A percentile compares a stretch with the other conserved stretches of the same genome.
Conservation (phyloP, 2,113 vertebrate species). For the Puma concolor region DNA sequence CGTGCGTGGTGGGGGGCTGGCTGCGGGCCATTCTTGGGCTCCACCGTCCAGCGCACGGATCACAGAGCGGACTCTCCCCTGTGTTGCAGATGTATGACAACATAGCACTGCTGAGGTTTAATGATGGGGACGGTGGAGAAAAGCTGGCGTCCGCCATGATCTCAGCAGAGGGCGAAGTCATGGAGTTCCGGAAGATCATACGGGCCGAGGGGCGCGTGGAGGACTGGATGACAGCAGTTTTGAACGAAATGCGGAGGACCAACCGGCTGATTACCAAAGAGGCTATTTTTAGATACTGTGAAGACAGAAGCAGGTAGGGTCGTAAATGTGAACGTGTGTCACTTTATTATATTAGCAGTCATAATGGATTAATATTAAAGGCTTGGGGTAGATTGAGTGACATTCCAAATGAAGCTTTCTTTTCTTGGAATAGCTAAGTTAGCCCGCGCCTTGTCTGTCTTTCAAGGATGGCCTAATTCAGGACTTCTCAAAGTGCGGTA, state of each 20-base stretch:
- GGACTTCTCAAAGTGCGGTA: neutral
- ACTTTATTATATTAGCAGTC: accelerated
- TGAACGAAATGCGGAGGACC: constrained; percentile 93
- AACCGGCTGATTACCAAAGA: constrained; percentile 97
- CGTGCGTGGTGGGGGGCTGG: accelerated
- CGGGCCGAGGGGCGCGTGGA: constrained; percentile 93
- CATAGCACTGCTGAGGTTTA: constrained; percentile 91
- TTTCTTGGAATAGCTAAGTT: neutral
- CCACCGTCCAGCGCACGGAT: neutral
- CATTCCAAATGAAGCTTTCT: neutral
- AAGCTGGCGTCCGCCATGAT: constrained; percentile 92
- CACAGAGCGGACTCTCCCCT: neutral
- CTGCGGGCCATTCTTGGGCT: accelerated
- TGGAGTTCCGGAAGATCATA: constrained; percentile 90
- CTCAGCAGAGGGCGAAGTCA: constrained; percentile 95
- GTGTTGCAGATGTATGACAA: constrained; percentile 96
- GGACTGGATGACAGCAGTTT: constrained; percentile 95
- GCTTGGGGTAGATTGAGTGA: neutral
- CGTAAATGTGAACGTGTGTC: accelerated
- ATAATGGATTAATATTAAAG: accelerated
- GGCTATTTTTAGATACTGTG: constrained; percentile 94
- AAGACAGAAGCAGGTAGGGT: constrained; percentile 91
- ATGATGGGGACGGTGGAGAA: constrained; percentile 84
- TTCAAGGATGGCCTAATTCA: too few relatives aligned
- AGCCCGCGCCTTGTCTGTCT: neutral